Percentiles rank a stretch among this genome's conserved stretches.
These are phyloP conservation scores for Phaetusa simplex DNA, from an alignment of 2,113 vertebrate species.

Conservation along the genomic window DNA sequence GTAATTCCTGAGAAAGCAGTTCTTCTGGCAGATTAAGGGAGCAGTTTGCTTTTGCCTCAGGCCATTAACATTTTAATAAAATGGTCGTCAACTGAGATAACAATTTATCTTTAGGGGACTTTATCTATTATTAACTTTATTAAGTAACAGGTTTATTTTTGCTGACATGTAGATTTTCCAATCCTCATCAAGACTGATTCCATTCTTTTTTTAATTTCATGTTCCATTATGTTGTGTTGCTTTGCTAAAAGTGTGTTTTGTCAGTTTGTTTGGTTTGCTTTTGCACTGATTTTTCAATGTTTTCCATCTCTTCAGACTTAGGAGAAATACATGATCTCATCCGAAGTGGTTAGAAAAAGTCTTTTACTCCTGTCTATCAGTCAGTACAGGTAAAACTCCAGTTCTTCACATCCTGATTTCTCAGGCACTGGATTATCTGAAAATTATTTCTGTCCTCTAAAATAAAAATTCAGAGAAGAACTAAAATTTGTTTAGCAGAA, in stretches of 20 bases:
- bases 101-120: slow-evolving; percentile 71
- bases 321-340: slow-evolving; percentile 49
- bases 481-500: slow-evolving; percentile 35
- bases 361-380: background rate
- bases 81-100: slow-evolving; percentile 73
- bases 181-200: slow-evolving; percentile 21
- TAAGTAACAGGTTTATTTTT: slow-evolving; percentile 74
- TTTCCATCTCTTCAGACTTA: slow-evolving; percentile 56
- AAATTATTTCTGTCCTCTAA: slow-evolving; percentile 22
- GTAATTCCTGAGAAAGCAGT: slow-evolving; percentile 71
- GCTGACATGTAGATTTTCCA: slow-evolving; percentile 69
- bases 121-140: slow-evolving; percentile 78
- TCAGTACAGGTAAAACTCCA: background rate
- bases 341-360: background rate
- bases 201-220: slow-evolving; percentile 41
- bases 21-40: slow-evolving; percentile 75
- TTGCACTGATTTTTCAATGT: slow-evolving; percentile 50
- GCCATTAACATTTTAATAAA: slow-evolving; percentile 80
- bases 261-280: slow-evolving; percentile 62
- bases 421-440: background rate
- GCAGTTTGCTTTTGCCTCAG: slow-evolving; percentile 78
- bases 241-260: slow-evolving; percentile 52
- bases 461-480: slow-evolving; percentile 40
- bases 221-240: slow-evolving; percentile 43
- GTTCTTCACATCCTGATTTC: background rate